Evolutionary conservation across 1,140 invertebrate species (phyloP).

Genomic region (Ladona fulva): DNA sequence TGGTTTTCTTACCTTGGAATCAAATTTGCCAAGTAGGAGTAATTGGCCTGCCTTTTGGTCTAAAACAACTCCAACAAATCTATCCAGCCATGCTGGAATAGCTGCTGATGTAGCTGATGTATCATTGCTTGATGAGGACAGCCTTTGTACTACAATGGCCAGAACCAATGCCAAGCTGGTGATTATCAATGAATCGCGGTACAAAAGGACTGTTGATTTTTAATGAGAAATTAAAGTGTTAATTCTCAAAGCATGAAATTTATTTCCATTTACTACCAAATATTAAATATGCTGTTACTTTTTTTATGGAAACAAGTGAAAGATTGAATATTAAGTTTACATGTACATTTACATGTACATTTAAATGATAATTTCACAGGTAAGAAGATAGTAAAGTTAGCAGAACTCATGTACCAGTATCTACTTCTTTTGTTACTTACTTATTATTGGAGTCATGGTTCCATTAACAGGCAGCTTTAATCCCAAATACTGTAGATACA

Average conservation of each 20-base stretch:
- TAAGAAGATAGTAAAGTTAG: no score
- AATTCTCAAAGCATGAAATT: no score
- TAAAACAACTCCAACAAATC: background rate
- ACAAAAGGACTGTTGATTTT: background rate
- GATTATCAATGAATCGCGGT: background rate
- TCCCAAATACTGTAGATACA: constrained; percentile 35
- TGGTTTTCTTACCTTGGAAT: background rate
- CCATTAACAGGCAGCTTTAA: constrained; percentile 38
- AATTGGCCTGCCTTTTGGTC: background rate
- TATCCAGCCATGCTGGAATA: background rate
- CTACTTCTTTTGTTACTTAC: constrained; percentile 1
- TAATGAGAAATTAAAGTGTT: no score
- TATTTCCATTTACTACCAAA: no score
- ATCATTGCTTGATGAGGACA: background rate
- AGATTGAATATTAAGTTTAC: no score
- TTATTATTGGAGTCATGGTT: constrained; percentile 10
- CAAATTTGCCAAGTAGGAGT: background rate
- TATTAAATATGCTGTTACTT: no score
- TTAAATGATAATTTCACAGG: no score
- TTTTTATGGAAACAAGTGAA: no score
- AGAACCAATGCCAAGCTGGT: background rate
- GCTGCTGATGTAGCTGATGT: background rate
- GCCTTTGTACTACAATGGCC: background rate
- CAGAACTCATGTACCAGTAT: no score
- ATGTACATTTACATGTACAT: no score